A percentile compares a stretch with the other conserved stretches of the same genome.
These are phyloP conservation scores for Clinocottus analis DNA, from an alignment of 2,113 vertebrate species.

Conservation along the genomic window DNA sequence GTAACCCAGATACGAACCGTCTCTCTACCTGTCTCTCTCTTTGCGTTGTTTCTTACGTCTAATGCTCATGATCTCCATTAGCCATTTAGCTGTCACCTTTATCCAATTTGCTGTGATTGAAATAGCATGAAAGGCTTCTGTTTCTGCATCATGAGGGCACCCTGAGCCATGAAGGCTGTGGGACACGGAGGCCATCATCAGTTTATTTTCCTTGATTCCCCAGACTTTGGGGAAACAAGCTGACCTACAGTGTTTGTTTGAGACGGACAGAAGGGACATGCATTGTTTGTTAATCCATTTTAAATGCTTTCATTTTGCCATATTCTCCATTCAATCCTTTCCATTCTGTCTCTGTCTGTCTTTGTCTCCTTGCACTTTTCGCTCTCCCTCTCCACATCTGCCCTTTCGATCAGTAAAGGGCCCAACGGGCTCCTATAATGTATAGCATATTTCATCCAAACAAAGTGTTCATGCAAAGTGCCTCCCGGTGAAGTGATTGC, in stretches of 20 bases:
- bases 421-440: slow-evolving; percentile 13
- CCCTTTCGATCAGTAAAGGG: slow-evolving; percentile 6
- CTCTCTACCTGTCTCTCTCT: slow-evolving; percentile 58
- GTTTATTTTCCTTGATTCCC: not conserved
- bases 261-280: not conserved
- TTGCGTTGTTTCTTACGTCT: slow-evolving; percentile 19
- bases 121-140: not conserved
- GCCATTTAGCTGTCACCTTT: slow-evolving; percentile 12
- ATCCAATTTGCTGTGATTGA: not conserved
- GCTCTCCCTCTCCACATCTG: not conserved
- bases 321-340: not conserved
- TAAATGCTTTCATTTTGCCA: not conserved
- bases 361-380: slow-evolving; percentile 1
- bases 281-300: slow-evolving; percentile 17
- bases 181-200: not conserved
- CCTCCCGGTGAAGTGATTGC: slow-evolving; percentile 40
- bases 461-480: slow-evolving; percentile 42
- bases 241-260: not conserved
- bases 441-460: slow-evolving; percentile 26
- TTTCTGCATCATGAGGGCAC: not conserved
- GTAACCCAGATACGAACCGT: slow-evolving; percentile 77
- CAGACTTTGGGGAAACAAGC: not conserved
- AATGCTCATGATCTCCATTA: slow-evolving; percentile 13
- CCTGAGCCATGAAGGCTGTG: not conserved
- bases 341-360: not conserved